Percentiles rank a stretch among this genome's conserved stretches.
These are phyloP conservation scores for Acanthiza pusilla DNA, from an alignment of 2,797 vertebrate genomes.

Conservation along the genomic window DNA sequence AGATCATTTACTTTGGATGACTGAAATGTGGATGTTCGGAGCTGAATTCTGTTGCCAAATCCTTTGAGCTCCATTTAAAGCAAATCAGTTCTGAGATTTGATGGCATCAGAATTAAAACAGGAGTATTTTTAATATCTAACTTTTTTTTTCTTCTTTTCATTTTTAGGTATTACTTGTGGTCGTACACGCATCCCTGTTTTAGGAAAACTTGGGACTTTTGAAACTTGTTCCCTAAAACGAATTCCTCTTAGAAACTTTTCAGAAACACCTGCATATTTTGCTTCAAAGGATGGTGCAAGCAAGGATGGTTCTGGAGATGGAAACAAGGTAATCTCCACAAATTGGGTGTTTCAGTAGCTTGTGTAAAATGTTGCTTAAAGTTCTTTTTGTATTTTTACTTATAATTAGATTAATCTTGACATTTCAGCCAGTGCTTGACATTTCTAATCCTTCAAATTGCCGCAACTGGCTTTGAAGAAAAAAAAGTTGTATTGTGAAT, in stretches of 20 bases:
- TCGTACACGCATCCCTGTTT: conserved; percentile 80
- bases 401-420: neutral
- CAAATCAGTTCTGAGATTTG: neutral
- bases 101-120: neutral
- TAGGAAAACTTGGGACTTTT: conserved; percentile 81
- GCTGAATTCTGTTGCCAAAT: neutral
- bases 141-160: neutral
- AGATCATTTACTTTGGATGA: neutral
- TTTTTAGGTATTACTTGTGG: conserved; percentile 83
- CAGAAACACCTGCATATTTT: conserved; percentile 85
- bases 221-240: conserved; percentile 76
- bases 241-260: conserved; percentile 83
- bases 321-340: conserved; percentile 81
- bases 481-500: neutral
- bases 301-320: conserved; percentile 87
- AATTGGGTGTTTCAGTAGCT: fast-evolving
- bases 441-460: neutral
- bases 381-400: neutral
- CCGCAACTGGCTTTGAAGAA: neutral
- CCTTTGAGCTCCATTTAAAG: neutral
- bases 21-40: neutral
- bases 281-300: conserved; percentile 88
- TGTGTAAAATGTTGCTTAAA: neutral
- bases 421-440: neutral
- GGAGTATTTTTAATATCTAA: neutral